A percentile compares a stretch with the other conserved stretches of the same genome.
phyloP scores from a whole-genome alignment of 2,888 invertebrate genomes.

The Synergus itoensis region DNA sequence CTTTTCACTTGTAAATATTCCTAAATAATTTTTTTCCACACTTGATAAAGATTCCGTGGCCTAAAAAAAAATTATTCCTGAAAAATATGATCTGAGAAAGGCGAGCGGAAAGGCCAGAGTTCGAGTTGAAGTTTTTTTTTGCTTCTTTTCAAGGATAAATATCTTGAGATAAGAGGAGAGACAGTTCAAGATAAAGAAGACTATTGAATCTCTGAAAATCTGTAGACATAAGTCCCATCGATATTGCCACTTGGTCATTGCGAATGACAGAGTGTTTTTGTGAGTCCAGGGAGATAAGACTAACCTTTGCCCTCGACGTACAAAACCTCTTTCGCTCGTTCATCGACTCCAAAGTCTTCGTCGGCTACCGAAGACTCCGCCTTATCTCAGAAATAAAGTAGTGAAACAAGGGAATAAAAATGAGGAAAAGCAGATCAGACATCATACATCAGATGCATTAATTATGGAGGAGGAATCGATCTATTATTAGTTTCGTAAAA shows the following conservation, averaged over 20 bases:
- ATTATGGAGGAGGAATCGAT: neutral
- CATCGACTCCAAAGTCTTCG: conserved; percentile 50
- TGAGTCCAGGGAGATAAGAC: conserved; percentile 66
- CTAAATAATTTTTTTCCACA: neutral
- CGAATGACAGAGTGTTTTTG: conserved; percentile 72
- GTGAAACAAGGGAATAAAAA: conserved; percentile 18
- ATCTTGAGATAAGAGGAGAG: conserved; percentile 8
- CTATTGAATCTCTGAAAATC: conserved; percentile 47
- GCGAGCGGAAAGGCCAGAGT: conserved; percentile 23
- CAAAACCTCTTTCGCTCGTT: conserved; percentile 70
- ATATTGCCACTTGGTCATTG: conserved; percentile 54
- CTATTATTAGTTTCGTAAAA: too few species aligned
- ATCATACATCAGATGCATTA: conserved; percentile 1
- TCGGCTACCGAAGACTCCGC: conserved; percentile 43
- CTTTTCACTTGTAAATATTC: too few species aligned
- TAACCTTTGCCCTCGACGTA: conserved; percentile 68
- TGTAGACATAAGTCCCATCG: conserved; percentile 42
- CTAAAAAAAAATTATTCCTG: neutral
- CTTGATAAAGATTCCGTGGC: neutral
- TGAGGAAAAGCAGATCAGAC: conserved; percentile 12
- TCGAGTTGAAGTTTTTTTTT: conserved; percentile 19
- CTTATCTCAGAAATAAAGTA: conserved; percentile 40
- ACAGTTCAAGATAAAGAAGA: conserved; percentile 43
- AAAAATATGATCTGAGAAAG: conserved; percentile 8
- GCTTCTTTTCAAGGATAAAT: neutral